Evolutionary conservation across 2,888 invertebrate species (phyloP).

Genomic region (Dicycla oo): DNA sequence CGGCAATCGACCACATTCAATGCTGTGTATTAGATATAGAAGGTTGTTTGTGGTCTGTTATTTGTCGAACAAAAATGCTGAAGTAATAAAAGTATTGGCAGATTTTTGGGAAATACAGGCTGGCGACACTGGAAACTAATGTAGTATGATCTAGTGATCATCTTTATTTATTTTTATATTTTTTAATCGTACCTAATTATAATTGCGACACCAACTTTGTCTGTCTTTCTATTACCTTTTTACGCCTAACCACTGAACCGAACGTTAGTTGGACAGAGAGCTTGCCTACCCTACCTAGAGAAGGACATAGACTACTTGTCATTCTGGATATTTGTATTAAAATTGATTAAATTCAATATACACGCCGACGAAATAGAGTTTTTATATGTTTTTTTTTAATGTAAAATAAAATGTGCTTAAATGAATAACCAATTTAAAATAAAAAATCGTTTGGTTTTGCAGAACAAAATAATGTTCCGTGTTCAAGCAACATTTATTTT

Average conservation of each 20-base stretch:
- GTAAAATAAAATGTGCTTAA: no score
- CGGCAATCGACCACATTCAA: constrained; percentile 55
- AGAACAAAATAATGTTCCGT: no score
- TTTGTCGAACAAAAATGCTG: constrained; percentile 13
- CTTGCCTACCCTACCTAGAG: no score
- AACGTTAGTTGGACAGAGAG: not conserved
- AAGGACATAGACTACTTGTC: no score
- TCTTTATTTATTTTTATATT: not conserved
- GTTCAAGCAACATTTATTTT: not conserved
- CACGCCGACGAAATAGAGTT: no score
- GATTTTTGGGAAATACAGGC: not conserved
- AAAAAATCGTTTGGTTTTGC: no score
- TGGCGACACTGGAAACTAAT: no score
- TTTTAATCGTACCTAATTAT: not conserved
- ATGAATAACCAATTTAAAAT: no score
- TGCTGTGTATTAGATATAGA: constrained; percentile 43
- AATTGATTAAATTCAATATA: no score
- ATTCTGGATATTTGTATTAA: no score
- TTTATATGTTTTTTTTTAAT: no score
- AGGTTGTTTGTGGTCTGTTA: constrained; percentile 38
- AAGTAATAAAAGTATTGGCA: not conserved
- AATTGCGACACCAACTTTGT: not conserved
- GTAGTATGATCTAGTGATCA: not conserved
- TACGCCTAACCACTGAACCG: not conserved
- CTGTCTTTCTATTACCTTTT: not conserved